A percentile compares a stretch with the other conserved stretches of the same genome.
These are phyloP conservation scores for Homarus americanus DNA, from an alignment of 1,140 invertebrate genomes.

Conservation along the genomic window DNA sequence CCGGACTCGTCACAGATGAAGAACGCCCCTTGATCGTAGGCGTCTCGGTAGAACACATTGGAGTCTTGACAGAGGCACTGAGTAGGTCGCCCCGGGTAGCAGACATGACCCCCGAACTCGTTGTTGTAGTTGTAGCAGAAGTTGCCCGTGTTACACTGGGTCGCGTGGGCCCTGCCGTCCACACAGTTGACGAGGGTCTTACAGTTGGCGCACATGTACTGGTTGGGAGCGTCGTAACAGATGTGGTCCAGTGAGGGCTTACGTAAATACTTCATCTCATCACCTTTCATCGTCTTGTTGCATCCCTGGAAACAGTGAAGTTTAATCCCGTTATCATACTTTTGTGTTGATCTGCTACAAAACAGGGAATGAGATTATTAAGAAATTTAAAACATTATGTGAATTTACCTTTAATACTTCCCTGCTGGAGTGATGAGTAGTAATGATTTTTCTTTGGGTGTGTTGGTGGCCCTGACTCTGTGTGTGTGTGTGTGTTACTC, in stretches of 20 bases:
- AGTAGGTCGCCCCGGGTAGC: not conserved
- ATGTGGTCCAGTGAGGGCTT: not conserved
- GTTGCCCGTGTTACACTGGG: not conserved
- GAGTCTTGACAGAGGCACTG: not conserved
- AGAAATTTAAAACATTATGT: too few species aligned
- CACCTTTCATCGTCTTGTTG: not conserved
- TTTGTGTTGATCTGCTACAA: too few species aligned
- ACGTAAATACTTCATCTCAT: not conserved
- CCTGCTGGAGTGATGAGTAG: too few species aligned
- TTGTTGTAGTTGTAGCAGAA: not conserved
- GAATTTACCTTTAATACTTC: too few species aligned
- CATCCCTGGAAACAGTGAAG: slow-evolving; percentile 28
- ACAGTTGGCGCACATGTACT: slow-evolving; percentile 39
- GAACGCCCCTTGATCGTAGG: not conserved
- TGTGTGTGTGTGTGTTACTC: too few species aligned
- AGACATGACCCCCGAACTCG: slow-evolving; percentile 5
- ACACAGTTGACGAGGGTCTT: slow-evolving; percentile 30
- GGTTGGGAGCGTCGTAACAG: slow-evolving; percentile 1
- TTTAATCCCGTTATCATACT: not conserved
- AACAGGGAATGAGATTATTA: not conserved
- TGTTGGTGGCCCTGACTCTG: too few species aligned
- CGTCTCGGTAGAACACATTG: slow-evolving; percentile 28
- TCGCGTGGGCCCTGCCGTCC: slow-evolving; percentile 9
- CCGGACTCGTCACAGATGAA: slow-evolving; percentile 15
- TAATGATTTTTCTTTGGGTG: too few species aligned